These are phyloP conservation scores for Percina caprodes DNA, from an alignment of 2,113 vertebrate species.

Conservation along the genomic window DNA sequence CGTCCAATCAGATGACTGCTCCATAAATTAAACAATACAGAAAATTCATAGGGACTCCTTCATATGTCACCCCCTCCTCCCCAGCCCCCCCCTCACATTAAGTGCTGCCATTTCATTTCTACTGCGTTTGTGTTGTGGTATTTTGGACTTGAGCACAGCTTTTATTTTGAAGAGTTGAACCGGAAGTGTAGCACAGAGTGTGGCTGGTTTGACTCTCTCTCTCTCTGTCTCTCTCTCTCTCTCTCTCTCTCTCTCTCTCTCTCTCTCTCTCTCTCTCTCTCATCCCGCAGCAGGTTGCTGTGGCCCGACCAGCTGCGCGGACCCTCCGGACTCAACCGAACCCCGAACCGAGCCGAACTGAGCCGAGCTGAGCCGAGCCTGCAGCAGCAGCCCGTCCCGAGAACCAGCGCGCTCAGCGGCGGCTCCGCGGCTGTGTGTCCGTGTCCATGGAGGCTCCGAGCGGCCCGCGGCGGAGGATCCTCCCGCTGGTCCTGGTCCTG, in stretches of 20 bases:
- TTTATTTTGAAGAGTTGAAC: constrained; percentile 36
- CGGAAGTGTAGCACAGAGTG: not conserved
- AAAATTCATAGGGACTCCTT: too few relatives aligned
- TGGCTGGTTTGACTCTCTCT: not conserved
- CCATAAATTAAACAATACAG: too few relatives aligned
- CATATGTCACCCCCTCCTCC: too few relatives aligned
- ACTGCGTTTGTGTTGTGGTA: too few relatives aligned
- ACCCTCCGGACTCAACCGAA: constrained; percentile 10
- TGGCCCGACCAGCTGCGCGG: constrained; percentile 4
- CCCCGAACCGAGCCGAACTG: not conserved
- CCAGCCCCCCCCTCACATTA: too few relatives aligned
- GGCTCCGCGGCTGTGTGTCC: not conserved
- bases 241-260: too few relatives aligned
- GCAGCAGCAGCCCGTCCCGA: not conserved
- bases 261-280: not conserved
- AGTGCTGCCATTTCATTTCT: too few relatives aligned
- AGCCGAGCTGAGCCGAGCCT: not conserved
- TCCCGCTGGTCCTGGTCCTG: constrained; percentile 34
- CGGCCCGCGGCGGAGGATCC: not conserved
- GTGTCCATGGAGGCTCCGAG: constrained; percentile 32
- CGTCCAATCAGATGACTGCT: too few relatives aligned
- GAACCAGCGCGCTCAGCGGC: not conserved
- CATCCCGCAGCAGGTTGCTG: constrained; percentile 30
- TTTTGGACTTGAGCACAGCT: not conserved
- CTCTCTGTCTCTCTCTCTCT: too few relatives aligned